These are phyloP conservation scores for Archips crataeganus DNA, from an alignment of 2,888 invertebrate genomes.

Conservation along the genomic window DNA sequence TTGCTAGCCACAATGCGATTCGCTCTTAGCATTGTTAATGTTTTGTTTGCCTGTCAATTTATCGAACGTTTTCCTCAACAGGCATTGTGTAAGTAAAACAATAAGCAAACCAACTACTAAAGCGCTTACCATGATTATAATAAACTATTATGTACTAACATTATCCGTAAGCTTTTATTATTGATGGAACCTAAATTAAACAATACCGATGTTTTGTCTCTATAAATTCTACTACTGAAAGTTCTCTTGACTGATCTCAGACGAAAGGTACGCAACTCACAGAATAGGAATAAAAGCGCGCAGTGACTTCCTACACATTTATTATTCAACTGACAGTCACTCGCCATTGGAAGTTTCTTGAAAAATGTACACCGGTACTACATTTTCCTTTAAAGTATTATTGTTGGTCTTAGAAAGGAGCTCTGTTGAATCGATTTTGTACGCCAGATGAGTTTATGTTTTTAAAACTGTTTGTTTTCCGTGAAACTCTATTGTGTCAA, in stretches of 20 bases:
- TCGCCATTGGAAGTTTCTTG: slow-evolving; percentile 67
- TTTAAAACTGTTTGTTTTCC: neutral
- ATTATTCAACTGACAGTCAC: slow-evolving; percentile 77
- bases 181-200: neutral
- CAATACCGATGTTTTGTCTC: neutral
- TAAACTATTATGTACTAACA: neutral
- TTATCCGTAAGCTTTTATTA: neutral
- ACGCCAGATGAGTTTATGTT: slow-evolving; percentile 38
- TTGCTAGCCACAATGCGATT: slow-evolving; percentile 48
- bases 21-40: slow-evolving; percentile 46
- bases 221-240: neutral
- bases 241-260: slow-evolving; percentile 7
- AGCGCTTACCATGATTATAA: neutral
- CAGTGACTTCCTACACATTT: slow-evolving; percentile 65
- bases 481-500: neutral
- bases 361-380: slow-evolving; percentile 62
- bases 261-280: slow-evolving; percentile 22
- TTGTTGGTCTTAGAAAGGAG: slow-evolving; percentile 58
- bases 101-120: slow-evolving; percentile 2
- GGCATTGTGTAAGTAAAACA: neutral
- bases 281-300: slow-evolving; percentile 64
- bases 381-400: slow-evolving; percentile 68
- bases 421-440: slow-evolving; percentile 50
- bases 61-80: neutral
- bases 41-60: slow-evolving; percentile 40